Percentiles rank a stretch among this genome's conserved stretches.
Conservation (phyloP, 1,140 invertebrate genomes). For the Drosophila pallidifrons region DNA sequence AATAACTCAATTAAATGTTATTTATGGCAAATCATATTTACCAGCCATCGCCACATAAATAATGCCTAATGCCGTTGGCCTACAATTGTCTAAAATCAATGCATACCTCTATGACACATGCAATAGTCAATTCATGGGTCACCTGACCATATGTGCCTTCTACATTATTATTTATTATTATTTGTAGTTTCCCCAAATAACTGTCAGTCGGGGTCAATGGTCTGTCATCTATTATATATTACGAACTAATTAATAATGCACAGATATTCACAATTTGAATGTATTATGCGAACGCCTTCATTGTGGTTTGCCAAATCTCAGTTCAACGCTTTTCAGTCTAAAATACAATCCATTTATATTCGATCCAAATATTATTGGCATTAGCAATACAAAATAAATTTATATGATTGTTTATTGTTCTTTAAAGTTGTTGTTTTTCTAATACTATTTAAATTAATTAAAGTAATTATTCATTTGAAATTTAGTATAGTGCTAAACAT, state of each 20-base stretch:
- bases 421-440: too few species aligned
- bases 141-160: neutral
- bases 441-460: too few species aligned
- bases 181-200: conserved; percentile 48
- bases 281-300: neutral
- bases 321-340: too few species aligned
- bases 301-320: neutral
- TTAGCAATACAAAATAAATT: too few species aligned
- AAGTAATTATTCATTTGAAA: neutral
- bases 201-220: conserved; percentile 28
- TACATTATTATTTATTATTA: conserved; percentile 41
- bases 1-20: conserved; percentile 78
- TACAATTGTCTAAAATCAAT: conserved; percentile 19
- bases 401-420: too few species aligned
- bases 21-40: conserved; percentile 75
- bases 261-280: conserved; percentile 14
- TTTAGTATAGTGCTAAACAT: too few species aligned
- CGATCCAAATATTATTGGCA: too few species aligned
- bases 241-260: conserved; percentile 30
- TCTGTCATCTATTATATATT: conserved; percentile 14
- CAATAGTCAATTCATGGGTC: neutral
- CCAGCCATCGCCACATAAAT: conserved; percentile 37
- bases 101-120: neutral
- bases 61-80: conserved; percentile 18
- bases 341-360: too few species aligned